Evolutionary conservation across 2,797 vertebrate species (phyloP).

Genomic region (Ctenopoma multispine): DNA sequence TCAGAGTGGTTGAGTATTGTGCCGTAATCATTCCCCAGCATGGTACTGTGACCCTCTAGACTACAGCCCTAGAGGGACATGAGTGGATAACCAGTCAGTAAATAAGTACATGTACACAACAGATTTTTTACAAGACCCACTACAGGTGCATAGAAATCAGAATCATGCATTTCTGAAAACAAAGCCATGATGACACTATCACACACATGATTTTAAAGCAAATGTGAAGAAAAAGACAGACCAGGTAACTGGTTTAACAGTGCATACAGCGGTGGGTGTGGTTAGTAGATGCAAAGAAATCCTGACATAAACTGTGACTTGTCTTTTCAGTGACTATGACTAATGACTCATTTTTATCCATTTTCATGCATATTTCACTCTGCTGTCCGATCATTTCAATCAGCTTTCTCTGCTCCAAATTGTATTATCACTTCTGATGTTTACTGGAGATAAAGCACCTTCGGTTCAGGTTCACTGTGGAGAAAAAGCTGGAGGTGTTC

Average conservation of each 20-base stretch:
- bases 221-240: conserved; percentile 41
- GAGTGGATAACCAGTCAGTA: conserved; percentile 19
- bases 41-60: conserved; percentile 90
- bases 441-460: conserved; percentile 18
- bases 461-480: conserved; percentile 2
- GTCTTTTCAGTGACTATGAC: conserved; percentile 15
- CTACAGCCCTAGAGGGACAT: conserved; percentile 87
- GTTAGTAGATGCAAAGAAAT: conserved; percentile 71
- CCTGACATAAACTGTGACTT: conserved; percentile 17
- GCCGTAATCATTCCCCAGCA: conserved; percentile 92
- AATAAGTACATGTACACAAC: neutral
- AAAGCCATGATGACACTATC: conserved; percentile 23
- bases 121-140: conserved; percentile 2
- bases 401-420: conserved; percentile 25
- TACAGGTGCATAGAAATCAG: conserved; percentile 34
- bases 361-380: conserved; percentile 21
- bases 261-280: conserved; percentile 53
- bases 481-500: conserved; percentile 38
- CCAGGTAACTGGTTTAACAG: conserved; percentile 31
- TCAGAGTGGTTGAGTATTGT: conserved; percentile 88
- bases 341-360: conserved; percentile 4
- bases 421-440: conserved; percentile 20
- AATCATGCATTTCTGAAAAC: conserved; percentile 74
- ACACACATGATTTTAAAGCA: conserved; percentile 56
- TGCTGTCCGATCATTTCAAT: conserved; percentile 25